Conservation (phyloP, 2,113 vertebrate genomes). For the Menidia beryllina region DNA sequence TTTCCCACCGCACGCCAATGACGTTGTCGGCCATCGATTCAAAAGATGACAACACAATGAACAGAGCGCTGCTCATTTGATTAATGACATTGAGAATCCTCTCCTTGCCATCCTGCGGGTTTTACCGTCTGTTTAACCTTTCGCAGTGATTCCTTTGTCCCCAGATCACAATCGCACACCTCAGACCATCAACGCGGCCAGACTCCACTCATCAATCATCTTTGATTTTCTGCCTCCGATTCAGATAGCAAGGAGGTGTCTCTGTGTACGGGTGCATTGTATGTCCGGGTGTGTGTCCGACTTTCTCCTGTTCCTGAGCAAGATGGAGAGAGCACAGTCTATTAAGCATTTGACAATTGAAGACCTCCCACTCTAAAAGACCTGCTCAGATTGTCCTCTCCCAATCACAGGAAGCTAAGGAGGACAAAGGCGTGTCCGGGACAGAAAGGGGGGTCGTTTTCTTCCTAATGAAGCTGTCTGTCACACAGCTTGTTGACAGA, state of each 20-base stretch:
- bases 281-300: slow-evolving; percentile 28
- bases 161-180: slow-evolving; percentile 67
- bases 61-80: slow-evolving; percentile 46
- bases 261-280: slow-evolving; percentile 12
- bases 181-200: slow-evolving; percentile 68
- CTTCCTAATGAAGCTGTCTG: slow-evolving; percentile 81
- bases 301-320: slow-evolving; percentile 24
- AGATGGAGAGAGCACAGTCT: slow-evolving; percentile 76
- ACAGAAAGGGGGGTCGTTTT: slow-evolving; percentile 63
- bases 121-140: slow-evolving; percentile 63
- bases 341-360: slow-evolving; percentile 80
- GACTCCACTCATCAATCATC: slow-evolving; percentile 73
- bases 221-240: slow-evolving; percentile 79
- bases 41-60: slow-evolving; percentile 44
- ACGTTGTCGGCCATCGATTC: slow-evolving; percentile 21
- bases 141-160: slow-evolving; percentile 61
- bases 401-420: slow-evolving; percentile 62
- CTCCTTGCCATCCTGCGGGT: slow-evolving; percentile 36
- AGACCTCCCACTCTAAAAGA: slow-evolving; percentile 78
- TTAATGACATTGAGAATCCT: slow-evolving; percentile 59
- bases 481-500: slow-evolving; percentile 74
- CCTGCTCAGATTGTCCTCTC: slow-evolving; percentile 67
- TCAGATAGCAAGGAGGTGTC: slow-evolving; percentile 44
- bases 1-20: slow-evolving; percentile 14
- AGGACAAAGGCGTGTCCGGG: slow-evolving; percentile 62